phyloP scores from a whole-genome alignment of 2,797 vertebrate genomes.

The Balearica regulorum region DNA sequence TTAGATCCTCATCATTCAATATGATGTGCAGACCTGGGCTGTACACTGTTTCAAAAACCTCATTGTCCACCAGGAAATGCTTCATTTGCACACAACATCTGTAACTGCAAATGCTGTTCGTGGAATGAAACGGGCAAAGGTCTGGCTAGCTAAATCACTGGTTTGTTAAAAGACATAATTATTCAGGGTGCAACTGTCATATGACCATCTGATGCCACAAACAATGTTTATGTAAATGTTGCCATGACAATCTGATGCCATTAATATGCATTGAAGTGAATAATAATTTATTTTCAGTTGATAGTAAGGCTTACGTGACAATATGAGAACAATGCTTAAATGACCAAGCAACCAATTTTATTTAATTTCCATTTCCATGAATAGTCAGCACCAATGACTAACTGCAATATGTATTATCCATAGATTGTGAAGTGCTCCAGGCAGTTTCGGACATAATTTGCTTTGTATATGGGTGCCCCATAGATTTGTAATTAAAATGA shows the following conservation, averaged over 20 bases:
- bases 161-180: not conserved
- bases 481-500: not conserved
- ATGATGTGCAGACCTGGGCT: not conserved
- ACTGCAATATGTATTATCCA: not conserved
- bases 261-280: not conserved
- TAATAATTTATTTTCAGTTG: not conserved
- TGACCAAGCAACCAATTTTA: not conserved
- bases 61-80: not conserved
- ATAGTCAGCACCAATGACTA: not conserved
- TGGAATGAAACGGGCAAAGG: not conserved
- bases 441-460: not conserved
- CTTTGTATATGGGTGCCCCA: not conserved
- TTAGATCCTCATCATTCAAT: not conserved
- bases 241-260: not conserved
- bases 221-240: not conserved
- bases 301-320: not conserved
- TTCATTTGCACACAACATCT: not conserved
- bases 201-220: not conserved
- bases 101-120: not conserved
- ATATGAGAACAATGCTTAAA: not conserved
- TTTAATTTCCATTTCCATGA: not conserved
- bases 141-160: not conserved
- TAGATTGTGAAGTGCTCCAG: not conserved
- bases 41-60: not conserved
- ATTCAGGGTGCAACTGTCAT: not conserved